These are phyloP conservation scores for Astur gentilis DNA, from an alignment of 2,113 vertebrate genomes.

Conservation along the genomic window DNA sequence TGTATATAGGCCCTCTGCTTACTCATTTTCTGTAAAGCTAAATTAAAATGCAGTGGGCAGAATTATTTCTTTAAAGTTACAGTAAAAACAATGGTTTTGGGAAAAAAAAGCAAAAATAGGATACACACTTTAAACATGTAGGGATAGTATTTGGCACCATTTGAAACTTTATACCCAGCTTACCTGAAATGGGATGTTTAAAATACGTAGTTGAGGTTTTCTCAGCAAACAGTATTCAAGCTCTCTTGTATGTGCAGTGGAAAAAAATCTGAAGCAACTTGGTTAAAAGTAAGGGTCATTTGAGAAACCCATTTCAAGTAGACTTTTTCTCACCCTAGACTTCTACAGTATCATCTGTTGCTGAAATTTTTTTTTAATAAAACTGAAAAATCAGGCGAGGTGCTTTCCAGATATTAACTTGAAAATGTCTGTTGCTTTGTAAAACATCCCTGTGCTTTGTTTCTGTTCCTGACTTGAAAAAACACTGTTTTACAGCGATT, in stretches of 20 bases:
- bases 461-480: neutral
- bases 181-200: neutral
- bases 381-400: neutral
- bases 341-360: neutral
- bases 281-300: neutral
- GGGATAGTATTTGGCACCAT: neutral
- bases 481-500: accelerated
- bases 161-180: neutral
- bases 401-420: neutral
- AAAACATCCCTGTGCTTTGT: neutral
- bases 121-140: neutral
- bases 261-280: neutral
- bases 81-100: neutral
- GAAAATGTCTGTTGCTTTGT: neutral
- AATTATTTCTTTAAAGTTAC: neutral
- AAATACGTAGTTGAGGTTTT: neutral
- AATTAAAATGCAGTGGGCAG: neutral
- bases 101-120: neutral
- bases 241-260: neutral
- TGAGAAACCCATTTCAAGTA: neutral
- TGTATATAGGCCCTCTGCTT: neutral
- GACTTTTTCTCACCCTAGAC: neutral
- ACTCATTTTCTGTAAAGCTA: neutral
- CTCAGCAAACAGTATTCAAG: neutral
- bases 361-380: neutral